Conservation (phyloP, 2,888 invertebrate species). For the Sphinx pinastri region DNA sequence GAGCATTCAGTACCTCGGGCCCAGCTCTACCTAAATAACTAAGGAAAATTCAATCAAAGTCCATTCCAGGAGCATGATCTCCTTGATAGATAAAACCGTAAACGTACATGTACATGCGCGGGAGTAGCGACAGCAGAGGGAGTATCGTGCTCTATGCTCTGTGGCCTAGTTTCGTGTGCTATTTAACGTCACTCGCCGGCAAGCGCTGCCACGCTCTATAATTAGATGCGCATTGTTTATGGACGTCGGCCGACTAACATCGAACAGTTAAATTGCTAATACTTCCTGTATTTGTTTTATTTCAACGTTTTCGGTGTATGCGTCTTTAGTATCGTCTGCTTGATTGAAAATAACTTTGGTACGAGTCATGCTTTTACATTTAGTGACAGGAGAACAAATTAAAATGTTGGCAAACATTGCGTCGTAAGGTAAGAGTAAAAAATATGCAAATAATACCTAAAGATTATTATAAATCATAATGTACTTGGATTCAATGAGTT, state of each 20-base stretch:
- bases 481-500: too few species aligned
- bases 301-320: constrained; percentile 32
- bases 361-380: neutral
- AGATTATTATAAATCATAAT: too few species aligned
- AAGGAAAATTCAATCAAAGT: neutral
- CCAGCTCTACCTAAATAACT: neutral
- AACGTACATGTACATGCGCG: constrained; percentile 50
- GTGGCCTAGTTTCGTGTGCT: constrained; percentile 77
- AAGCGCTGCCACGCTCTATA: constrained; percentile 71
- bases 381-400: neutral
- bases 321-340: constrained; percentile 34
- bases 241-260: constrained; percentile 64
- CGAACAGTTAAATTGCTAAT: constrained; percentile 48
- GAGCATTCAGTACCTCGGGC: neutral
- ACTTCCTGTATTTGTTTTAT: constrained; percentile 63
- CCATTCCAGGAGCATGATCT: neutral
- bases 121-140: constrained; percentile 53
- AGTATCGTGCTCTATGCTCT: constrained; percentile 36
- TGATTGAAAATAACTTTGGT: neutral
- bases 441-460: too few species aligned
- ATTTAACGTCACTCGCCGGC: constrained; percentile 60
- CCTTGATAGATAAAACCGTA: neutral
- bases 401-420: neutral
- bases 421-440: neutral
- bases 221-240: constrained; percentile 79